phyloP scores from a whole-genome alignment of 2,888 invertebrate species.

The Scrobipalpa costella region DNA sequence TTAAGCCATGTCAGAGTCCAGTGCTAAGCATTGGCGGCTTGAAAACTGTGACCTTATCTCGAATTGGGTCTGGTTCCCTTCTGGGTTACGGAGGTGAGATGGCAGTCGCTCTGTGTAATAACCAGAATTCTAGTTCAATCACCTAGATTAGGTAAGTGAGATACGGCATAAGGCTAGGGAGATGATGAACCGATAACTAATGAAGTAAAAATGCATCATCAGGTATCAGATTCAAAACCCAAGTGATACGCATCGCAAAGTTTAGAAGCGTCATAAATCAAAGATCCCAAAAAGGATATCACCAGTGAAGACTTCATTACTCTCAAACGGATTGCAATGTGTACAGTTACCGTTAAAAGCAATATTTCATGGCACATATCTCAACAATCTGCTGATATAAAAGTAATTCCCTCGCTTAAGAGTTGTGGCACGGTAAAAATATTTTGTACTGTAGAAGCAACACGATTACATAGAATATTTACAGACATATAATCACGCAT shows the following conservation, averaged over 20 bases:
- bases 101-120: no score
- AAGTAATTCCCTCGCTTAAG: conserved; percentile 68
- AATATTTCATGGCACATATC: conserved; percentile 65
- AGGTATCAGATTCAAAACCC: neutral
- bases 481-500: no score
- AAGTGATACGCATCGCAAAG: neutral
- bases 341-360: conserved; percentile 47
- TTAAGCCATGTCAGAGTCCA: no score
- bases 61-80: no score
- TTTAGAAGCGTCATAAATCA: conserved; percentile 21
- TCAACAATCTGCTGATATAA: conserved; percentile 67
- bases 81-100: no score
- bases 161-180: no score
- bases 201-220: neutral
- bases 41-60: no score
- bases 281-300: conserved; percentile 44
- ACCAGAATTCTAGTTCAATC: no score
- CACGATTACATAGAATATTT: no score
- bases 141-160: no score
- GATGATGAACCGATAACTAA: neutral
- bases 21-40: no score
- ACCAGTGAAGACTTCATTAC: conserved; percentile 43
- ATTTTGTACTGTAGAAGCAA: neutral
- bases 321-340: conserved; percentile 35
- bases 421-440: conserved; percentile 42